Evolutionary conservation across 2,888 invertebrate genomes (phyloP).

Genomic region (Archips xylosteana): DNA sequence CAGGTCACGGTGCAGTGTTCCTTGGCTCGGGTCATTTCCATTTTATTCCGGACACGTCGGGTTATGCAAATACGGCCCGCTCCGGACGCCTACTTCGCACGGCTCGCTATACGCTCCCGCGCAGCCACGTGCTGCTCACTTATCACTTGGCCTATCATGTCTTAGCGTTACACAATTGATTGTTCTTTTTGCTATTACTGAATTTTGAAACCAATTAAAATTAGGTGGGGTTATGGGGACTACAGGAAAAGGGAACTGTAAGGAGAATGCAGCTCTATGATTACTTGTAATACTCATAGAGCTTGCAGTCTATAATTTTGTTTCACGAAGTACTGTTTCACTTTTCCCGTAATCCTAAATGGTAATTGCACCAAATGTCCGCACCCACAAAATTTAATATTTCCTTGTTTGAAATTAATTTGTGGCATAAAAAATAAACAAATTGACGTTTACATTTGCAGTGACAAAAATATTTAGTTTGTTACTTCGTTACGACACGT

Average conservation of each 20-base stretch:
- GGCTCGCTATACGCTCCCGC: slow-evolving; percentile 53
- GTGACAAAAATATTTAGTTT: neutral
- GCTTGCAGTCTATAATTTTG: too few species aligned
- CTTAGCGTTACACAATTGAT: slow-evolving; percentile 42
- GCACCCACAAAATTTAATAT: too few species aligned
- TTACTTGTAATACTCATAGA: too few species aligned
- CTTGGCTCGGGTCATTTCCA: slow-evolving; percentile 70
- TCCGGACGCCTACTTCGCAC: slow-evolving; percentile 46
- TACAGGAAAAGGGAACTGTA: too few species aligned
- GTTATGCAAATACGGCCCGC: slow-evolving; percentile 71
- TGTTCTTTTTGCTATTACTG: slow-evolving; percentile 14
- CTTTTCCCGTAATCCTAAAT: too few species aligned
- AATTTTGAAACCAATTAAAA: neutral
- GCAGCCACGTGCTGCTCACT: slow-evolving; percentile 54
- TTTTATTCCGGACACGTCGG: slow-evolving; percentile 83
- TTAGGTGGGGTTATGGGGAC: too few species aligned
- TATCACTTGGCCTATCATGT: slow-evolving; percentile 56
- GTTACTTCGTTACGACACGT: slow-evolving; percentile 3
- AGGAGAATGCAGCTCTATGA: too few species aligned
- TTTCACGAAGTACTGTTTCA: too few species aligned
- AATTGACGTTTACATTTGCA: slow-evolving; percentile 1
- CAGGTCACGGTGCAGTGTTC: slow-evolving; percentile 51
- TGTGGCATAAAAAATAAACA: neutral
- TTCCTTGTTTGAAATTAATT: too few species aligned
- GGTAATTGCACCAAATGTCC: too few species aligned